Conservation (phyloP, 2,113 vertebrate genomes). For the Thamnaconus septentrionalis region DNA sequence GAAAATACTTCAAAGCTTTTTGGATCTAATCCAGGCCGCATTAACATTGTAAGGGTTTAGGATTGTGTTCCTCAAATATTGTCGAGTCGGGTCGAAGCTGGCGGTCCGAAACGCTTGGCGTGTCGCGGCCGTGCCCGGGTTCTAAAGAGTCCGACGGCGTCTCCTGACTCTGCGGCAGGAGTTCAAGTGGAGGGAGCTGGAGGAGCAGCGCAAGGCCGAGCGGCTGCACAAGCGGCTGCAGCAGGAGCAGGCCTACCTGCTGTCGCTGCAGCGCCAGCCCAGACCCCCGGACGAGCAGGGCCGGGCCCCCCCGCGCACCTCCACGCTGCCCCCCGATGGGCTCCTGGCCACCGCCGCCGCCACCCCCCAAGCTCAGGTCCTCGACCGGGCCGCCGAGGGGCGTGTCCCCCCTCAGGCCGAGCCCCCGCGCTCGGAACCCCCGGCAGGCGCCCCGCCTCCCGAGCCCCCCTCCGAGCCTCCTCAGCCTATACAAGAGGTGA, state of each 20-base stretch:
- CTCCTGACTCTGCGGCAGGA: slow-evolving; percentile 78
- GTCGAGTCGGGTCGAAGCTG: neutral
- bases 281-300: slow-evolving; percentile 67
- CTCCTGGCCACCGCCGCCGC: slow-evolving; percentile 6
- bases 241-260: slow-evolving; percentile 94
- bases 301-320: slow-evolving; percentile 54
- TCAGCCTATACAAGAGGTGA: slow-evolving; percentile 88
- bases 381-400: slow-evolving; percentile 33
- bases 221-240: slow-evolving; percentile 93
- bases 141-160: slow-evolving; percentile 22
- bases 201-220: slow-evolving; percentile 94
- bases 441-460: slow-evolving; percentile 45
- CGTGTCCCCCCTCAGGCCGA: slow-evolving; percentile 22
- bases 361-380: slow-evolving; percentile 51
- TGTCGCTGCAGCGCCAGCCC: slow-evolving; percentile 89
- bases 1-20: no score
- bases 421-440: slow-evolving; percentile 44
- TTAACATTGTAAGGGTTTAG: no score
- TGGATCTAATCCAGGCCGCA: no score
- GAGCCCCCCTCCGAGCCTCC: slow-evolving; percentile 48
- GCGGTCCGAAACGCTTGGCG: neutral
- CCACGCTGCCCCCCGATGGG: slow-evolving; percentile 51
- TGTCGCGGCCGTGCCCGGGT: no score
- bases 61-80: no score
- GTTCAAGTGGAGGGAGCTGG: slow-evolving; percentile 96